These are phyloP conservation scores for Adrianichthys oophorus DNA, from an alignment of 2,797 vertebrate genomes.

Conservation along the genomic window DNA sequence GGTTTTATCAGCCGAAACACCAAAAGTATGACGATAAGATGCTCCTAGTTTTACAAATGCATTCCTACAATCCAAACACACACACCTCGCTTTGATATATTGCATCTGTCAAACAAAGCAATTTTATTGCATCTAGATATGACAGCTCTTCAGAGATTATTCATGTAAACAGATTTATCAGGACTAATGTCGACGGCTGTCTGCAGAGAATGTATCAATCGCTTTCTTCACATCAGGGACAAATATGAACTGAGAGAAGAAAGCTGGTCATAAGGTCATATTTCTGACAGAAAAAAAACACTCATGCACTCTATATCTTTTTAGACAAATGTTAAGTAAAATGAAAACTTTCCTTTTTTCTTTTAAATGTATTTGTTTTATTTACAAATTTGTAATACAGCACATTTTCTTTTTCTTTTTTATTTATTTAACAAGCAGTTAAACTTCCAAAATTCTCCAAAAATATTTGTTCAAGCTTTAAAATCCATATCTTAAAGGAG, in stretches of 20 bases:
- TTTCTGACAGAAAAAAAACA: too few relatives aligned
- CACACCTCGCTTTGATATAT: slow-evolving; percentile 35
- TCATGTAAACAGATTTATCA: slow-evolving; percentile 53
- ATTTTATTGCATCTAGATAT: slow-evolving; percentile 15
- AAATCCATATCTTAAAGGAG: too few relatives aligned
- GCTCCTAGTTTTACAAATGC: slow-evolving; percentile 32
- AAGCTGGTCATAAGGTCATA: background rate
- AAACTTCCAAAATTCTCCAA: too few relatives aligned
- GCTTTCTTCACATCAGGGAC: slow-evolving; percentile 10
- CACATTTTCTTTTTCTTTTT: too few relatives aligned
- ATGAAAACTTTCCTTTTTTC: background rate
- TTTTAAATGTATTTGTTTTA: background rate
- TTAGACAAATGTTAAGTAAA: too few relatives aligned
- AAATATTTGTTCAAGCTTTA: too few relatives aligned
- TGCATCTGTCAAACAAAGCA: slow-evolving; percentile 34
- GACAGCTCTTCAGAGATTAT: slow-evolving; percentile 42
- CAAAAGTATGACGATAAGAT: slow-evolving; percentile 17
- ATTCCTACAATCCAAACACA: slow-evolving; percentile 3
- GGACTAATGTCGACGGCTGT: slow-evolving; percentile 27
- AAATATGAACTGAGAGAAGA: background rate
- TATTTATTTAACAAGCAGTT: too few relatives aligned
- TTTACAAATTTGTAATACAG: background rate
- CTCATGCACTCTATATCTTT: too few relatives aligned
- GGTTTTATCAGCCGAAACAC: slow-evolving; percentile 24
- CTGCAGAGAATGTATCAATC: slow-evolving; percentile 18